These are phyloP conservation scores for Gallinago jamesoni DNA, from an alignment of 2,113 vertebrate genomes.

Conservation along the genomic window DNA sequence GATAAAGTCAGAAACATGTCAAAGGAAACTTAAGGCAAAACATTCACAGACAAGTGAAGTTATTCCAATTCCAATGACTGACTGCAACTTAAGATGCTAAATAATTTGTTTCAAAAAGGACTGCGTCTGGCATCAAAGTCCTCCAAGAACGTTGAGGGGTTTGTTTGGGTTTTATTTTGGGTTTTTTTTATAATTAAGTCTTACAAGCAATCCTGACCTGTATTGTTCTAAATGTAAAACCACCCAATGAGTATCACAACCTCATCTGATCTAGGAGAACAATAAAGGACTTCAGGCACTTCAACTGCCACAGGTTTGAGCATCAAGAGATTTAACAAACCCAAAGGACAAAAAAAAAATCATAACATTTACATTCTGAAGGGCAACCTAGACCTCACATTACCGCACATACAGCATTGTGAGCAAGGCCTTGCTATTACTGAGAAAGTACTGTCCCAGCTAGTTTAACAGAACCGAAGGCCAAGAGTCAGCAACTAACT, in stretches of 20 bases:
- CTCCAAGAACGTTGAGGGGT: neutral
- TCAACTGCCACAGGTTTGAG: neutral
- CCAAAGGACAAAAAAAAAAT: neutral
- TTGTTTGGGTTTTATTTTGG: neutral
- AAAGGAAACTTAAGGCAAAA: slow-evolving; percentile 16
- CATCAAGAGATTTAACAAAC: neutral
- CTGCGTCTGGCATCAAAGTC: neutral
- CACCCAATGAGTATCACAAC: neutral
- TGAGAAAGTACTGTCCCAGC: neutral
- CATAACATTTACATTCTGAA: neutral
- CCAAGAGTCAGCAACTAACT: neutral
- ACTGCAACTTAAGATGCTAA: neutral
- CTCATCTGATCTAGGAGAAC: neutral
- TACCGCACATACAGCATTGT: neutral
- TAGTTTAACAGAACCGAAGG: neutral
- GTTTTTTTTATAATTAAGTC: neutral
- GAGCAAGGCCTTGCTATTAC: neutral
- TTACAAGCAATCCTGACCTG: neutral
- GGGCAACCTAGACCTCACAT: neutral
- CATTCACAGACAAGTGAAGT: neutral
- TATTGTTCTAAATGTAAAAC: neutral
- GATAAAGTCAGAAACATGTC: neutral
- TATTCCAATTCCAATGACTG: neutral
- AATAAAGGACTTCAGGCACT: neutral
- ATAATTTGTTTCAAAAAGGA: neutral